A percentile compares a stretch with the other conserved stretches of the same genome.
These are phyloP conservation scores for Epirrhoe alternata DNA, from an alignment of 2,888 invertebrate genomes.

Conservation along the genomic window DNA sequence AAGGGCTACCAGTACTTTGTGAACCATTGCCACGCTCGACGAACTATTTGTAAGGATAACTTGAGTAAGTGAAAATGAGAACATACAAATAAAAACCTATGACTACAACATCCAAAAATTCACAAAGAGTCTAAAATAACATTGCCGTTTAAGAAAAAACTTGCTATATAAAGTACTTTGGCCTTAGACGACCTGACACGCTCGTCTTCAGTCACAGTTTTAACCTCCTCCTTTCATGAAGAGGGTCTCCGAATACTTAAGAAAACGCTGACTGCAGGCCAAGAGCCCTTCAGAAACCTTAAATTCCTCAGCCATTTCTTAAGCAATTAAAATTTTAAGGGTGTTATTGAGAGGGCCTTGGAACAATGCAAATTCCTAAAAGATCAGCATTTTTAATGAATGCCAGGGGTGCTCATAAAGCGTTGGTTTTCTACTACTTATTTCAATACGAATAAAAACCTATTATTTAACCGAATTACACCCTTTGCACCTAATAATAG, in stretches of 20 bases:
- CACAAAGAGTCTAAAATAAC: background rate
- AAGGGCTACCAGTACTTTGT: conserved; percentile 70
- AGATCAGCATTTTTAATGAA: conserved; percentile 15
- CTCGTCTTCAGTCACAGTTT: background rate
- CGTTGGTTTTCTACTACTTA: too few species aligned
- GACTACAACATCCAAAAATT: background rate
- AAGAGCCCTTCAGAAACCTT: conserved; percentile 23
- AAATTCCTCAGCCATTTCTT: conserved; percentile 15
- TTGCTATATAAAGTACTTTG: too few species aligned
- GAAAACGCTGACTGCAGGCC: conserved; percentile 26
- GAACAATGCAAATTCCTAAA: conserved; percentile 20
- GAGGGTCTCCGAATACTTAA: conserved; percentile 17
- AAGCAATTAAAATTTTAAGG: conserved; percentile 28
- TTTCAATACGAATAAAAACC: too few species aligned
- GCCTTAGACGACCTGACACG: background rate
- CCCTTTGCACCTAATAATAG: too few species aligned
- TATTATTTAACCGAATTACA: too few species aligned
- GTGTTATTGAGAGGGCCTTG: conserved; percentile 6
- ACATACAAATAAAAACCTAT: too few species aligned
- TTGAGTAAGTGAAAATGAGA: conserved; percentile 64
- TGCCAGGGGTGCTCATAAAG: too few species aligned
- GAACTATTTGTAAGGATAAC: conserved; percentile 68
- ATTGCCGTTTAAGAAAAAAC: background rate
- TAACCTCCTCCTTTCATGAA: conserved; percentile 10
- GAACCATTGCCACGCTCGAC: conserved; percentile 73